phyloP scores from a whole-genome alignment of 1,140 invertebrate genomes.

The Drosophila erecta region DNA sequence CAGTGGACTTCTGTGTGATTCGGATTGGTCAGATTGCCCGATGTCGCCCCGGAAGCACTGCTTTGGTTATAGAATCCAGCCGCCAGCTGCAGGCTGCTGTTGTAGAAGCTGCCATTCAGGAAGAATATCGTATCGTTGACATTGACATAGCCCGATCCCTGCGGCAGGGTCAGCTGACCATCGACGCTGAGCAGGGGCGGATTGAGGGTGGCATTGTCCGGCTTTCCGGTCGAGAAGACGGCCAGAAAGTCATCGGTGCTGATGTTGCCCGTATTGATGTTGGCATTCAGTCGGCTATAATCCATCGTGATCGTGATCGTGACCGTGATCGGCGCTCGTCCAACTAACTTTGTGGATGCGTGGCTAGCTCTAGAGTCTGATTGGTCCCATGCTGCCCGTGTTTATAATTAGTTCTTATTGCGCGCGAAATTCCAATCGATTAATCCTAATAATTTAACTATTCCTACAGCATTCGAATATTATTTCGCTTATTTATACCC shows the following conservation, averaged over 20 bases:
- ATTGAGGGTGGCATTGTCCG: conserved; percentile 60
- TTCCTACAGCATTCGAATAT: conserved; percentile 50
- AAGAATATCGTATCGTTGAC: conserved; percentile 73
- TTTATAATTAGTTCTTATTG: conserved; percentile 68
- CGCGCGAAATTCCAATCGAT: conserved; percentile 55
- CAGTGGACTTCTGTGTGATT: conserved; percentile 81
- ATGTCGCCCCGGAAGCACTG: conserved; percentile 16
- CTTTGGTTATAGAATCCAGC: conserved; percentile 67
- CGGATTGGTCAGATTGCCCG: conserved; percentile 62
- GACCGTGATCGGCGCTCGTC: conserved; percentile 1
- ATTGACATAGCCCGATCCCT: conserved; percentile 48
- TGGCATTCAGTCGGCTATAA: conserved; percentile 65
- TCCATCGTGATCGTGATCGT: conserved; percentile 58
- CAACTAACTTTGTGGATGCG: conserved; percentile 39
- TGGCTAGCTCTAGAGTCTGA: conserved; percentile 48
- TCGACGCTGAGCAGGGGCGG: conserved; percentile 77
- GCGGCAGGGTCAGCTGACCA: conserved; percentile 67
- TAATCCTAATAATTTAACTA: conserved; percentile 69
- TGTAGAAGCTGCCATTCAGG: conserved; percentile 72
- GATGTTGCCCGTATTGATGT: conserved; percentile 80
- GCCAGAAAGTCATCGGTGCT: conserved; percentile 82
- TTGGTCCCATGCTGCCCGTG: conserved; percentile 73
- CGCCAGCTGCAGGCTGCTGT: conserved; percentile 64
- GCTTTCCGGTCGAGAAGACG: conserved; percentile 60
- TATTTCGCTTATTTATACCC: conserved; percentile 76